phyloP scores from a whole-genome alignment of 2,113 vertebrate genomes.

The Phylloscopus whistleri region DNA sequence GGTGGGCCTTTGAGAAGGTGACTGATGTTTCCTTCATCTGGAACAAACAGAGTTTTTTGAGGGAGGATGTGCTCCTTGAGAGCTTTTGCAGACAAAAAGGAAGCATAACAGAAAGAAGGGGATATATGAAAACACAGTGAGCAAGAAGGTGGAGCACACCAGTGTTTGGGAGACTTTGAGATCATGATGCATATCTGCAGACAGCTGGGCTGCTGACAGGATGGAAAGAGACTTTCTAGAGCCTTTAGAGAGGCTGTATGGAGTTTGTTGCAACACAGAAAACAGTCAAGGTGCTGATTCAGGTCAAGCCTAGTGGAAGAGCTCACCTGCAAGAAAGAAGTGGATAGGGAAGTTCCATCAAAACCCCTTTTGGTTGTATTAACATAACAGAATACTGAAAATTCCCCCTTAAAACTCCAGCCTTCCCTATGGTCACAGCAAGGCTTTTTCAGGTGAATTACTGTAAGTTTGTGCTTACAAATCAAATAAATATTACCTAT shows the following conservation, averaged over 20 bases:
- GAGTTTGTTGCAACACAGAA: not conserved
- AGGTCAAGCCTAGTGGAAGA: not conserved
- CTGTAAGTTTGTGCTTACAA: not conserved
- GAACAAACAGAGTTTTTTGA: not conserved
- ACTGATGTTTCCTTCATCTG: not conserved
- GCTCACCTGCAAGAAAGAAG: not conserved
- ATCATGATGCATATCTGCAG: not conserved
- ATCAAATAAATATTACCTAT: not conserved
- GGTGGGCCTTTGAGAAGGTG: not conserved
- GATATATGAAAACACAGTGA: not conserved
- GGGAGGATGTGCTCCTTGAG: not conserved
- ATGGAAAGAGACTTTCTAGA: not conserved
- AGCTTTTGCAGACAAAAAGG: not conserved
- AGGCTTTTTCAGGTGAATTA: not conserved
- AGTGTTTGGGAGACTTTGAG: not conserved
- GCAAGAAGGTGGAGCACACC: not conserved
- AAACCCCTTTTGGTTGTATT: not conserved
- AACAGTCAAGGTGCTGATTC: not conserved
- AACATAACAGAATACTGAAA: not conserved
- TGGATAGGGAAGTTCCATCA: accelerated
- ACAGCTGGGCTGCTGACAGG: not conserved
- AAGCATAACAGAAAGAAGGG: not conserved
- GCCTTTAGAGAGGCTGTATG: not conserved
- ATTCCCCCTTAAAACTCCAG: not conserved
- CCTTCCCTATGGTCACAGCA: not conserved